phyloP scores from a whole-genome alignment of 2,888 invertebrate species.

The Ypsolopha sequella region DNA sequence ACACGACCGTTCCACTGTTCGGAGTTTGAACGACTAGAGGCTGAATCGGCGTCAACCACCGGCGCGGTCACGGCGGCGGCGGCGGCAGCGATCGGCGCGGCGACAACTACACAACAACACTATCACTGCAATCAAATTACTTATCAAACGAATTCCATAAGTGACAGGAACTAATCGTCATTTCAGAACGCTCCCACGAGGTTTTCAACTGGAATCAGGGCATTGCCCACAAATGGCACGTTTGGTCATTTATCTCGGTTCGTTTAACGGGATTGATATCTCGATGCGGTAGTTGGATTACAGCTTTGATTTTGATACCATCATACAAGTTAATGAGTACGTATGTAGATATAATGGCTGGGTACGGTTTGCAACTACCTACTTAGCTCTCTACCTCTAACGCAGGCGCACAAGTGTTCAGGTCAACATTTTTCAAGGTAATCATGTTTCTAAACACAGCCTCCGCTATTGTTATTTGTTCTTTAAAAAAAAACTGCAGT shows the following conservation, averaged over 20 bases:
- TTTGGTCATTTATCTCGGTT: background rate
- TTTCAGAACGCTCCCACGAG: conserved; percentile 38
- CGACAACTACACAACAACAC: conserved; percentile 2
- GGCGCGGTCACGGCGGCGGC: conserved; percentile 24
- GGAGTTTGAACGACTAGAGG: conserved; percentile 43
- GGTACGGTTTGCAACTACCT: too few species aligned
- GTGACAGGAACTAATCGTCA: conserved; percentile 9
- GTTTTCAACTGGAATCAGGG: conserved; percentile 14
- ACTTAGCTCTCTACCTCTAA: too few species aligned
- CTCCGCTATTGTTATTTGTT: too few species aligned
- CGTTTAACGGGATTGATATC: background rate
- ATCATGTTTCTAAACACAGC: background rate
- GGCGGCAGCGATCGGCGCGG: conserved; percentile 15
- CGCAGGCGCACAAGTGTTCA: background rate
- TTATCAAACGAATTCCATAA: conserved; percentile 45
- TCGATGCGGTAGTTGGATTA: too few species aligned
- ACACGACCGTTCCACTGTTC: conserved; percentile 50
- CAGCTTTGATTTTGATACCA: too few species aligned
- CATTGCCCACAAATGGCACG: background rate
- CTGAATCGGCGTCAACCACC: conserved; percentile 3
- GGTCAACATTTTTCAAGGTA: background rate
- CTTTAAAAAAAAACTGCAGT: too few species aligned
- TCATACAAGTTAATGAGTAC: too few species aligned
- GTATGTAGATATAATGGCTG: too few species aligned
- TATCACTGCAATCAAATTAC: conserved; percentile 39